These are phyloP conservation scores for Sylvietta virens DNA, from an alignment of 2,113 vertebrate genomes.

Conservation along the genomic window DNA sequence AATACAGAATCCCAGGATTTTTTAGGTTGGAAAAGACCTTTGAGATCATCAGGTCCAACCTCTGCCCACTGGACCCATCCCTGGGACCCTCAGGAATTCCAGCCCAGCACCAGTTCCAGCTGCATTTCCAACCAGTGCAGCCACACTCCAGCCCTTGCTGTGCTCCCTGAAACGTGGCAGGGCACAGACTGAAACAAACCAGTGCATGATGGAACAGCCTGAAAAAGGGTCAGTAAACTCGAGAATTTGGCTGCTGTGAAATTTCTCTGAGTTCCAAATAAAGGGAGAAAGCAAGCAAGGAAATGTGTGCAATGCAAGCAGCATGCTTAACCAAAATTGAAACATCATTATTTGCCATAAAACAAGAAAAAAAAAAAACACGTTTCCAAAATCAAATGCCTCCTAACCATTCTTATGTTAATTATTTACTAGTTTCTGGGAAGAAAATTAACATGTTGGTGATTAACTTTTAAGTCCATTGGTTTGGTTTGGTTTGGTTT, in stretches of 20 bases:
- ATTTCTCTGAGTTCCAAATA: constrained; percentile 6
- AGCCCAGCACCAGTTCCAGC: not conserved
- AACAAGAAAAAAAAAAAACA: not conserved
- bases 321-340: constrained; percentile 2
- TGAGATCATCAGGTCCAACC: not conserved
- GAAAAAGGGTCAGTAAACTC: not conserved
- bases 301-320: constrained; percentile 42
- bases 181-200: not conserved
- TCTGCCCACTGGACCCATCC: not conserved
- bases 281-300: constrained; percentile 6
- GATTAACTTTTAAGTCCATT: constrained; percentile 48
- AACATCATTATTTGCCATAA: constrained; percentile 8
- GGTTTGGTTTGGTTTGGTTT: constrained; percentile 33
- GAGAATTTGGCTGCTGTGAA: not conserved
- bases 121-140: not conserved
- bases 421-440: not conserved
- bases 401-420: constrained; percentile 24
- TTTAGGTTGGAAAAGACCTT: not conserved
- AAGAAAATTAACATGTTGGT: constrained; percentile 25
- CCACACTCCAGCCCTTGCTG: not conserved
- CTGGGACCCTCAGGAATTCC: not conserved
- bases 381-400: constrained; percentile 39
- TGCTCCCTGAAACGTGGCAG: not conserved
- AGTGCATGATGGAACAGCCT: not conserved
- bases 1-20: fast-evolving